These are phyloP conservation scores for Branchipolynoe longqiensis DNA, from an alignment of 2,888 invertebrate species.

Conservation along the genomic window DNA sequence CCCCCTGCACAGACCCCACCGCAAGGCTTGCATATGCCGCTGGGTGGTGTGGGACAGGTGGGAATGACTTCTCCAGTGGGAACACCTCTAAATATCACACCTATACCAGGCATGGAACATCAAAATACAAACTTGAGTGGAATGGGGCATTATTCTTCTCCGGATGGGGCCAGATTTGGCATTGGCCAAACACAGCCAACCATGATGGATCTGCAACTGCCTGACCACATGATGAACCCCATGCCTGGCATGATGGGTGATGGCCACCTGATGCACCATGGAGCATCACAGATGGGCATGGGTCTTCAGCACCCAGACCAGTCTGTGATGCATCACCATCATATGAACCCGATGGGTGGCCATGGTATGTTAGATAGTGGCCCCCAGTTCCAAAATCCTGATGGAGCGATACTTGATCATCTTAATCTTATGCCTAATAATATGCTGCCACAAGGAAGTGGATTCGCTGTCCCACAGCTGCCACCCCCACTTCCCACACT, in stretches of 20 bases:
- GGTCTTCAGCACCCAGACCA: neutral
- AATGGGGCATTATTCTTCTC: neutral
- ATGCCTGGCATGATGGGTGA: neutral
- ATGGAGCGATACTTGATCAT: neutral
- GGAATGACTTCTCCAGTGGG: conserved; percentile 11
- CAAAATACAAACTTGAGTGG: no score
- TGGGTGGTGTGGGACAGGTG: neutral
- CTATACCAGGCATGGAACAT: neutral
- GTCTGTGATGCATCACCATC: neutral
- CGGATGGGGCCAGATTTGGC: neutral
- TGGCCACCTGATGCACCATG: neutral
- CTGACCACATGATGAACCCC: neutral
- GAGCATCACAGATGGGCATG: no score
- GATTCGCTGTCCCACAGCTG: neutral
- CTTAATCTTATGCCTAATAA: conserved; percentile 17
- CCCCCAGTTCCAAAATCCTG: neutral
- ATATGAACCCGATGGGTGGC: neutral
- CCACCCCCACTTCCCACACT: neutral
- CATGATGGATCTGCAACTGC: neutral
- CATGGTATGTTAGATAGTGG: neutral
- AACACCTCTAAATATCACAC: conserved; percentile 1
- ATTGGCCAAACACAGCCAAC: neutral
- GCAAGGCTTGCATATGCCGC: neutral
- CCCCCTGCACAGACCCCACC: neutral
- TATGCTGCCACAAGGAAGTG: neutral